phyloP scores from a whole-genome alignment of 2,113 vertebrate species.

The Desmodus rotundus region DNA sequence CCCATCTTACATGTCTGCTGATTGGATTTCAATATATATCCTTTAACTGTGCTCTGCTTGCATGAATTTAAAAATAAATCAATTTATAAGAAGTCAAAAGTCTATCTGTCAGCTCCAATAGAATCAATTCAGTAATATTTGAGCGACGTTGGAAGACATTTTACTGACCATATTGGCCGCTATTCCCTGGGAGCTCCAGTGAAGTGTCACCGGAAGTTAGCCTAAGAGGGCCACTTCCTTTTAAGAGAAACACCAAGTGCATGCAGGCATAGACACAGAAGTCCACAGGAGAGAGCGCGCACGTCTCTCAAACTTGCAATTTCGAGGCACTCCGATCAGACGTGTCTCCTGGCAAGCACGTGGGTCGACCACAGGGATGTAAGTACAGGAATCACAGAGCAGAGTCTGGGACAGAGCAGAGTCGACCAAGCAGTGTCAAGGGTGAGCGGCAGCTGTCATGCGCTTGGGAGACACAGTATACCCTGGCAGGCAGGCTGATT shows the following conservation, averaged over 20 bases:
- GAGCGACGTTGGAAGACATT: not conserved
- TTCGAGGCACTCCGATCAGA: not conserved
- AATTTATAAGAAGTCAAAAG: not conserved
- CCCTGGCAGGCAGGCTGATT: not conserved
- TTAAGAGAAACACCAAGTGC: not conserved
- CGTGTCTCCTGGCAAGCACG: not conserved
- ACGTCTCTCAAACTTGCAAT: not conserved
- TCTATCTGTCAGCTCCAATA: not conserved
- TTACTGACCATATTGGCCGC: not conserved
- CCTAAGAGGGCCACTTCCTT: not conserved
- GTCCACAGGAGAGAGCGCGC: not conserved
- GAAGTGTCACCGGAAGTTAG: not conserved
- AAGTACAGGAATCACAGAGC: not conserved
- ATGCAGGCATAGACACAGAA: not conserved
- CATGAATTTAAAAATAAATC: not conserved
- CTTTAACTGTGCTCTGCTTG: not conserved
- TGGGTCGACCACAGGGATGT: not conserved
- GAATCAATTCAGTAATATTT: not conserved
- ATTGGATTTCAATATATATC: not conserved
- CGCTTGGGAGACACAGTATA: not conserved
- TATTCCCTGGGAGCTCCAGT: not conserved
- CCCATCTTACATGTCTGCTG: not conserved
- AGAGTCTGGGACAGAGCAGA: no score
- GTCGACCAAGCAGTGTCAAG: not conserved
- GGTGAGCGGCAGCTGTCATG: not conserved